phyloP scores from a whole-genome alignment of 2,888 invertebrate genomes.

The Oegoconia quadripuncta region DNA sequence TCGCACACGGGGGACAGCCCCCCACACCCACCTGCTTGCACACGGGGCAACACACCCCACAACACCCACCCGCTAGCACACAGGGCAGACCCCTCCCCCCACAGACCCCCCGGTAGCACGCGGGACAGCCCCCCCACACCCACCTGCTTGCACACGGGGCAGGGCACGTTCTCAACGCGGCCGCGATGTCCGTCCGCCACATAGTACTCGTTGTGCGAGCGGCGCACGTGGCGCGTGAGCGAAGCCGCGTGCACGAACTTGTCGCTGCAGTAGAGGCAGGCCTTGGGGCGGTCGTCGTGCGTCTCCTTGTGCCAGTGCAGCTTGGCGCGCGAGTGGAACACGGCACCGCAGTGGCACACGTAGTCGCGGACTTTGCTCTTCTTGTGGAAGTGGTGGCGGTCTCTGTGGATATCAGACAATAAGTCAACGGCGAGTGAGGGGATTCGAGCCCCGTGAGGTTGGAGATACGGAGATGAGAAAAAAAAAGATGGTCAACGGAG shows the following conservation, averaged over 20 bases:
- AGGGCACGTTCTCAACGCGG: constrained; percentile 85
- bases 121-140: constrained; percentile 4
- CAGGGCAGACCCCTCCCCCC: too few relatives aligned
- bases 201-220: constrained; percentile 88
- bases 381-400: constrained; percentile 86
- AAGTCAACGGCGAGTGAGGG: too few relatives aligned
- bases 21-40: constrained; percentile 24
- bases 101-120: too few relatives aligned
- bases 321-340: constrained; percentile 90
- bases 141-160: constrained; percentile 85
- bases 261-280: constrained; percentile 91
- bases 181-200: constrained; percentile 81
- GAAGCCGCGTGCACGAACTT: constrained; percentile 92
- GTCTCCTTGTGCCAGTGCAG: constrained; percentile 92
- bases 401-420: constrained; percentile 84
- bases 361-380: constrained; percentile 84
- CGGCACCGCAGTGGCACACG: constrained; percentile 88
- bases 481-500: too few relatives aligned
- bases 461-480: too few relatives aligned
- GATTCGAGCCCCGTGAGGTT: too few relatives aligned
- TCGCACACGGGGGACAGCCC: too few relatives aligned
- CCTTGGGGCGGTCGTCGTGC: constrained; percentile 89
- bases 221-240: constrained; percentile 89
- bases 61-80: too few relatives aligned
- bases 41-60: too few relatives aligned